Conservation (phyloP, 2,888 invertebrate species). For the Bellardia pandia region DNA sequence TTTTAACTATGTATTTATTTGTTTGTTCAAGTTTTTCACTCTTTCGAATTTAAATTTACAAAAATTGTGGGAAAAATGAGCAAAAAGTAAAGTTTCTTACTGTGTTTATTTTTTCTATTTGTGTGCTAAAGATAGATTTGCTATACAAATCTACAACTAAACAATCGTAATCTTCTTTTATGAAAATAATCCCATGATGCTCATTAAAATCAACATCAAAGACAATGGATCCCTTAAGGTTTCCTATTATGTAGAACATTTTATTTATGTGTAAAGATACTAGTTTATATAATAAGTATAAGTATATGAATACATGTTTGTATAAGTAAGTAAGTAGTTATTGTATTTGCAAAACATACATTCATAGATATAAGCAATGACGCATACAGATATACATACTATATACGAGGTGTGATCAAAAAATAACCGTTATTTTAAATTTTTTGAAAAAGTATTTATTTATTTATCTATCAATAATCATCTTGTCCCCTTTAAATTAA, state of each 20-base stretch:
- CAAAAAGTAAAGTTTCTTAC: not conserved
- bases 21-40: not conserved
- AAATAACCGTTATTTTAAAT: no score
- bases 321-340: not conserved
- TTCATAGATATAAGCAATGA: not conserved
- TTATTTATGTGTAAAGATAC: constrained; percentile 55
- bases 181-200: constrained; percentile 66
- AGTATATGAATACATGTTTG: not conserved
- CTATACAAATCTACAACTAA: constrained; percentile 26
- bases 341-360: constrained; percentile 10
- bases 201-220: constrained; percentile 72
- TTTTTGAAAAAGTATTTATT: no score
- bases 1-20: not conserved
- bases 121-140: constrained; percentile 30
- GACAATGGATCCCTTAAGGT: constrained; percentile 68
- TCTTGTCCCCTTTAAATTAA: no score
- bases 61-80: constrained; percentile 7
- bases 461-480: no score
- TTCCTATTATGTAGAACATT: constrained; percentile 63
- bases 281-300: not conserved
- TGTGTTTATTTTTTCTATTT: not conserved
- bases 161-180: constrained; percentile 63
- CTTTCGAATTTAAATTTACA: constrained; percentile 8
- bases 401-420: no score
- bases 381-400: not conserved